Evolutionary conservation across 2,797 vertebrate genomes (phyloP).

Genomic region (Crenuchus spilurus): DNA sequence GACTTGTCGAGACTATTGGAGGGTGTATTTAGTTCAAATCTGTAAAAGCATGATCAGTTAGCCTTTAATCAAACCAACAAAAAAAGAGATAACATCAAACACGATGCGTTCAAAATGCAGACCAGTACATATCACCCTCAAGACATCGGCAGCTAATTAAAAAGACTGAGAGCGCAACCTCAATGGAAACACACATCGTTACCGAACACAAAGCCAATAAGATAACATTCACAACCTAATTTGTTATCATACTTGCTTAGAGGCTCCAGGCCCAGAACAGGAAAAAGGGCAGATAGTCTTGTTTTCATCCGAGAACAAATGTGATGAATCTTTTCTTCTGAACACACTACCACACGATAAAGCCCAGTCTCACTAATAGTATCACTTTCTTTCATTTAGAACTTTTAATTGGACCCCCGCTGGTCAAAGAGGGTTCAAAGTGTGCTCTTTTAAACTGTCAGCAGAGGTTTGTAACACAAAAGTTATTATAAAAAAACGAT

Average conservation of each 20-base stretch:
- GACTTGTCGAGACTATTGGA: neutral
- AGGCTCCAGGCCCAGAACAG: conserved; percentile 11
- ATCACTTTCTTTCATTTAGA: neutral
- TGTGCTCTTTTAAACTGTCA: conserved; percentile 1
- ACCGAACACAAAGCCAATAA: conserved; percentile 24
- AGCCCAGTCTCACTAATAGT: neutral
- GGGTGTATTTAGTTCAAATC: neutral
- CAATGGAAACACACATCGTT: conserved; percentile 33
- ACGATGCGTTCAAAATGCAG: conserved; percentile 6
- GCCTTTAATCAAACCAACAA: conserved; percentile 30
- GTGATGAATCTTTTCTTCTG: neutral
- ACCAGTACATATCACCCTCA: conserved; percentile 11
- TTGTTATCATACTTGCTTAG: neutral
- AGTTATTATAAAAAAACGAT: too few species aligned
- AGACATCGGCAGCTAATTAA: conserved; percentile 46
- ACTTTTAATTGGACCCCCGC: conserved; percentile 33
- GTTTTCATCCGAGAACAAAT: conserved; percentile 9
- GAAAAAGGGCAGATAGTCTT: conserved; percentile 4
- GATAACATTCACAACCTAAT: conserved; percentile 34
- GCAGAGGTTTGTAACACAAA: too few species aligned
- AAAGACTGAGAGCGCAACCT: conserved; percentile 15
- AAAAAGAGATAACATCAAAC: conserved; percentile 17
- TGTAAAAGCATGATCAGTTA: conserved; percentile 12
- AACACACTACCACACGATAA: neutral
- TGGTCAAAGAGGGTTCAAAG: conserved; percentile 5